A percentile compares a stretch with the other conserved stretches of the same genome.
Conservation (phyloP, 1,140 invertebrate genomes). For the Trichonephila clavata region DNA sequence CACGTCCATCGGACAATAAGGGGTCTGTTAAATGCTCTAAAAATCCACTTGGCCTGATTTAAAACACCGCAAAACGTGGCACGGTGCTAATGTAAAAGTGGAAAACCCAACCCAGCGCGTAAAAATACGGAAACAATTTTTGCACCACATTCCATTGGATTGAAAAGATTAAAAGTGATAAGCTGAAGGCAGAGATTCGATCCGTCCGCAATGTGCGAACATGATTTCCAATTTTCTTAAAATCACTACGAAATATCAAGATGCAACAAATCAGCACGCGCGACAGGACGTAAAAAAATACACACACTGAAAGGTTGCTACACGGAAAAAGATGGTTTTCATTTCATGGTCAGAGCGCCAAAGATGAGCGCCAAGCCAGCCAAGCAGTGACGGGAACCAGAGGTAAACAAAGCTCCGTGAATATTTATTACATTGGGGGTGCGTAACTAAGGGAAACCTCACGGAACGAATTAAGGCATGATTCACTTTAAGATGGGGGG, state of each 20-base stretch:
- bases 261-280: slow-evolving; percentile 65
- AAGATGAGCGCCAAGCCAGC: not conserved
- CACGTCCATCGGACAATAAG: slow-evolving; percentile 56
- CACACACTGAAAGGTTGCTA: slow-evolving; percentile 65
- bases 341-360: slow-evolving; percentile 58
- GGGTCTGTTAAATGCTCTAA: slow-evolving; percentile 62
- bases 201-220: not conserved
- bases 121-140: slow-evolving; percentile 1
- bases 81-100: slow-evolving; percentile 41
- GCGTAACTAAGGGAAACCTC: slow-evolving; percentile 25
- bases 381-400: slow-evolving; percentile 9
- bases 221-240: slow-evolving; percentile 38
- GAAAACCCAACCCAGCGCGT: slow-evolving; percentile 42
- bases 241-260: slow-evolving; percentile 5
- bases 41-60: slow-evolving; percentile 75
- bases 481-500: not conserved
- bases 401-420: slow-evolving; percentile 32
- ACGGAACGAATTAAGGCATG: not conserved
- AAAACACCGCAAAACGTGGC: slow-evolving; percentile 74
- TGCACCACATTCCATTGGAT: not conserved
- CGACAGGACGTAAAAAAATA: slow-evolving; percentile 59
- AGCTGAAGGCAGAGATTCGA: not conserved
- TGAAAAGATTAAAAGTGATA: slow-evolving; percentile 10
- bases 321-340: slow-evolving; percentile 43
- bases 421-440: slow-evolving; percentile 29